Evolutionary conservation across 2,888 invertebrate genomes (phyloP).

Genomic region (Margaritifera margaritifera): DNA sequence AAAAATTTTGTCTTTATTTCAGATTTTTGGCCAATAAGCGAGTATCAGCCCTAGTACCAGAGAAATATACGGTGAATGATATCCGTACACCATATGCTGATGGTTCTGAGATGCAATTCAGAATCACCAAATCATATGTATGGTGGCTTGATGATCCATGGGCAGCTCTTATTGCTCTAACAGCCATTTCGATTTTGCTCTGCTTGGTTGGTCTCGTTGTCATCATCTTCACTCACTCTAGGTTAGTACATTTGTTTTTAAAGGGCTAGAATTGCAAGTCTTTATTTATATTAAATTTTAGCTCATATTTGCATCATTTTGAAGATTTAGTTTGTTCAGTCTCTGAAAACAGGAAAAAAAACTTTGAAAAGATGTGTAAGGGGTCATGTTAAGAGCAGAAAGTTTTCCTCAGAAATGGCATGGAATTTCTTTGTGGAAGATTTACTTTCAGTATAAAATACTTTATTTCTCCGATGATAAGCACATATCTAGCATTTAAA

Average conservation of each 20-base stretch:
- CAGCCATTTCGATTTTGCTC: conserved; percentile 89
- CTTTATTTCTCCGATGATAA: background rate
- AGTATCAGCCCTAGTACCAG: too few relatives aligned
- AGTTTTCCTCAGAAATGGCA: background rate
- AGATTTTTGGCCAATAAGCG: too few relatives aligned
- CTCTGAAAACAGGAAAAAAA: too few relatives aligned
- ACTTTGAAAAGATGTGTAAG: too few relatives aligned
- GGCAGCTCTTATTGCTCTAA: conserved; percentile 90
- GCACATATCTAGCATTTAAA: background rate
- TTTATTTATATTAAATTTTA: too few relatives aligned
- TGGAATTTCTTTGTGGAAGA: background rate
- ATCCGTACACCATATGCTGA: conserved; percentile 46
- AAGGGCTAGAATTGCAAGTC: background rate
- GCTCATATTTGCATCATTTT: too few relatives aligned
- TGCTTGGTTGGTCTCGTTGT: conserved; percentile 92
- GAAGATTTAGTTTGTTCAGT: too few relatives aligned
- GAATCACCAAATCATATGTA: conserved; percentile 60
- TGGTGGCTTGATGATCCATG: conserved; percentile 80
- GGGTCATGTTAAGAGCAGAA: too few relatives aligned
- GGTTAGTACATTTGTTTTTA: conserved; percentile 75
- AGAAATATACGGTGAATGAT: conserved; percentile 19
- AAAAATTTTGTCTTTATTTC: too few relatives aligned
- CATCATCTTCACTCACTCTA: conserved; percentile 94
- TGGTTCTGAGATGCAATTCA: conserved; percentile 4
- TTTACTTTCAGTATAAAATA: background rate